Base-by-base conservation (phyloP, 2,797 vertebrate species). In the Mus caroli region DNA sequence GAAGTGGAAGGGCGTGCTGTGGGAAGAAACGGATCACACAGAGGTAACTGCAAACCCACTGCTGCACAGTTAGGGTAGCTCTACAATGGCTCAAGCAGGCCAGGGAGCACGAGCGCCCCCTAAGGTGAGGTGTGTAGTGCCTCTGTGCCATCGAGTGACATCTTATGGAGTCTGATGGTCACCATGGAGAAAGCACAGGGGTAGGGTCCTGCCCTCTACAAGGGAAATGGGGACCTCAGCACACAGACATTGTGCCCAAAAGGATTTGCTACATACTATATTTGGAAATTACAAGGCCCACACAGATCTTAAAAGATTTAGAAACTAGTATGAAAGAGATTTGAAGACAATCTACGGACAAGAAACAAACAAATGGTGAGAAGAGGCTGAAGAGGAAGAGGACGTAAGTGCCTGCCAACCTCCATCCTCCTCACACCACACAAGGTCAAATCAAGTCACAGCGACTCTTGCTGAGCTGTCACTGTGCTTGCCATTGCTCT, bases 1-100 rank as follows among this genome's bases (percentile, higher is more conserved):
- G 99, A 85, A 99, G 98, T 0, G 99, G 99, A 89, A 99, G 98
- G 0, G 98, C 99, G 0, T 99, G 99, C 99, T 99, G 96, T 71
- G 89, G 97, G 20, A 89, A 93, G 69, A 92, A 89, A 93, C 1
- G 76, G 28, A 34, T 52, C 54, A 86, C 19, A 79, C 19, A 83
- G 83, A 95, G 62, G 0, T 46, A 67, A 92, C 96, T 1, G 46
- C 56, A 31, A 0, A 34, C 2, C 11, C 75, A 64, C 31, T 2
- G 34, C 0, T 67, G 37, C 37, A 34, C 0, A 2, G n/a, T 43
- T 4, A 73, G 26, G 26, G 34, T 17, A 52, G 34, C 10, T 82
- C 90, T 79, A 91, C 75, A 79, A 17, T 34, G 62, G 73, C 0
- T 83, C 3, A 34, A 75, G 54, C 85, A 64, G 62, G 56, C 4